A percentile compares a stretch with the other conserved stretches of the same genome.
Evolutionary conservation across 2,888 invertebrate genomes (phyloP).

Genomic region (Sesia bembeciformis): DNA sequence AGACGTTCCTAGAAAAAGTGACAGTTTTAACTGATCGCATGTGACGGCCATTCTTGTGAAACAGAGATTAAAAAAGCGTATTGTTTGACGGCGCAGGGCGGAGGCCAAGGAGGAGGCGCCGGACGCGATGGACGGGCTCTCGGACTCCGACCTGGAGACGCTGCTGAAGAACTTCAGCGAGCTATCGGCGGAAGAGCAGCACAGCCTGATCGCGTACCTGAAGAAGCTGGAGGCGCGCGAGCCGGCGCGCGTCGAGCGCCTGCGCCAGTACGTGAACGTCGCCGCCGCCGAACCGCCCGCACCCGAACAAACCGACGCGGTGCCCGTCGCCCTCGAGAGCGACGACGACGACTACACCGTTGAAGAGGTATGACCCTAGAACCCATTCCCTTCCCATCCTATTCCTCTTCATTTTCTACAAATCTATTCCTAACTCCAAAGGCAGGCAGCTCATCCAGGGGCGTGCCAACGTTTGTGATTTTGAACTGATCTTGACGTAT

Average conservation of each 20-base stretch:
- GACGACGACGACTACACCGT: conserved; percentile 88
- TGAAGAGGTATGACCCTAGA: conserved; percentile 73
- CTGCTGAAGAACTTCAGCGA: conserved; percentile 85
- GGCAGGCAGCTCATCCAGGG: too few species aligned
- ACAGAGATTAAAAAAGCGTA: too few species aligned
- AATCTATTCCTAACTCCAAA: too few species aligned
- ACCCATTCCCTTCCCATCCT: too few species aligned
- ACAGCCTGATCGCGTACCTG: conserved; percentile 85
- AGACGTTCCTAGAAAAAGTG: too few species aligned
- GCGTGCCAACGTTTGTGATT: too few species aligned
- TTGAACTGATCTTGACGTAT: too few species aligned
- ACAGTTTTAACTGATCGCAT: too few species aligned
- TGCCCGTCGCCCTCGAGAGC: conserved; percentile 52
- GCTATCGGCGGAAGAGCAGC: conserved; percentile 86
- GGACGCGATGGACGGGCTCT: conserved; percentile 81
- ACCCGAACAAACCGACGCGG: conserved; percentile 4
- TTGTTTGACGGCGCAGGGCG: conserved; percentile 15
- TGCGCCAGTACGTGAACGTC: conserved; percentile 83
- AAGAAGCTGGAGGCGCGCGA: conserved; percentile 86
- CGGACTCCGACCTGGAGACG: conserved; percentile 86
- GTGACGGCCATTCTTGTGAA: too few species aligned
- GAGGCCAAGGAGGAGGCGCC: conserved; percentile 36
- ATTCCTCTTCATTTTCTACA: too few species aligned
- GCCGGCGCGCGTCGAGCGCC: conserved; percentile 83
- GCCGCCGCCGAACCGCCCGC: conserved; percentile 16